Conservation (phyloP, 1,140 invertebrate genomes). For the Drosophila simulans region DNA sequence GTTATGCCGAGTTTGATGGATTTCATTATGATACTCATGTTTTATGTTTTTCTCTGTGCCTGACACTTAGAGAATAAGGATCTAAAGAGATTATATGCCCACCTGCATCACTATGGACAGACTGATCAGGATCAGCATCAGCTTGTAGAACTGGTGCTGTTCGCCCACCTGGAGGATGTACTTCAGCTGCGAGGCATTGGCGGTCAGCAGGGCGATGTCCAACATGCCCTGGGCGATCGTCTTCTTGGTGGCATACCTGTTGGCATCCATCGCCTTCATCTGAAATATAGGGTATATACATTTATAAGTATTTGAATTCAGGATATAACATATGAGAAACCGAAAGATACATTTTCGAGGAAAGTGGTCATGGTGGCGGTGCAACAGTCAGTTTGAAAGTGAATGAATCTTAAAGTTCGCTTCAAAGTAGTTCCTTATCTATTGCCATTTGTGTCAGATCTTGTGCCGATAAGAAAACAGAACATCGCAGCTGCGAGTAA, state of each 20-base stretch:
- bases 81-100: conserved; percentile 52
- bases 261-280: conserved; percentile 90
- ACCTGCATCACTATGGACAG: conserved; percentile 95
- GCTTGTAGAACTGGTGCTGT: conserved; percentile 92
- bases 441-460: conserved; percentile 10
- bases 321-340: too few species aligned
- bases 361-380: conserved; percentile 37
- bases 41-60: conserved; percentile 38
- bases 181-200: conserved; percentile 95
- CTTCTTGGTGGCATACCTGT: conserved; percentile 94
- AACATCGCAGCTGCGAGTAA: conserved; percentile 32
- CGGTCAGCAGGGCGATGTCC: conserved; percentile 91
- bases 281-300: conserved; percentile 59
- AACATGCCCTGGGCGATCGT: conserved; percentile 94
- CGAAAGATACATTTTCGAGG: conserved; percentile 23
- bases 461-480: conserved; percentile 32
- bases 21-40: too few species aligned
- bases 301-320: too few species aligned
- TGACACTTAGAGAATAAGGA: conserved; percentile 26
- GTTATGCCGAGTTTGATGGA: too few species aligned
- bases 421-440: conserved; percentile 34
- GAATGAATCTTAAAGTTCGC: conserved; percentile 1
- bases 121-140: conserved; percentile 92
- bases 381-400: conserved; percentile 8
- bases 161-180: conserved; percentile 93